Conservation (phyloP, 2,888 invertebrate genomes). For the Willowsia nigromaculata region DNA sequence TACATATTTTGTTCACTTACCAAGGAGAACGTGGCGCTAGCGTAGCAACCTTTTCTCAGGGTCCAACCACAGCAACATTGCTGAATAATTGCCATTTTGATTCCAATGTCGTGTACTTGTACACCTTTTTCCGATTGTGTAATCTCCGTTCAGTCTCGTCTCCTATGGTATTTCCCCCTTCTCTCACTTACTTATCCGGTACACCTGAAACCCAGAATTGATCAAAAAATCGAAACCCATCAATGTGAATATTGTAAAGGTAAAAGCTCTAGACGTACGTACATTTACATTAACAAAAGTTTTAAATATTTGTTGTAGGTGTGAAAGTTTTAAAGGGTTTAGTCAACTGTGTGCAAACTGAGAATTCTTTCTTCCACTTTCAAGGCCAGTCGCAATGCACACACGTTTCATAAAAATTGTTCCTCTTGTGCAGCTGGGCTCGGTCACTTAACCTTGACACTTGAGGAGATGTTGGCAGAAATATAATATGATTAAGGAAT, state of each 20-base stretch:
- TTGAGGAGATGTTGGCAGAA: neutral
- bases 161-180: neutral
- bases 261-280: too few relatives aligned
- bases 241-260: neutral
- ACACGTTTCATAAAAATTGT: neutral
- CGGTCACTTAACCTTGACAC: slow-evolving; percentile 24
- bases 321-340: neutral
- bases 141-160: neutral
- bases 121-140: neutral
- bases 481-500: neutral
- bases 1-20: slow-evolving; percentile 82
- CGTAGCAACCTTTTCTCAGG: slow-evolving; percentile 87
- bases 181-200: neutral
- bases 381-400: neutral
- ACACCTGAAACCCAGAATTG: neutral
- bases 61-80: slow-evolving; percentile 90
- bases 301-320: neutral
- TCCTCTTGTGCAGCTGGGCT: neutral
- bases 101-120: neutral
- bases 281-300: too few relatives aligned
- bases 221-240: neutral
- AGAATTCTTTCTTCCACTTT: neutral
- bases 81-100: slow-evolving; percentile 86
- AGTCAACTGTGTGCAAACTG: neutral
- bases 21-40: slow-evolving; percentile 86